phyloP scores from a whole-genome alignment of 2,888 invertebrate genomes.

The Boloria euphrosyne region DNA sequence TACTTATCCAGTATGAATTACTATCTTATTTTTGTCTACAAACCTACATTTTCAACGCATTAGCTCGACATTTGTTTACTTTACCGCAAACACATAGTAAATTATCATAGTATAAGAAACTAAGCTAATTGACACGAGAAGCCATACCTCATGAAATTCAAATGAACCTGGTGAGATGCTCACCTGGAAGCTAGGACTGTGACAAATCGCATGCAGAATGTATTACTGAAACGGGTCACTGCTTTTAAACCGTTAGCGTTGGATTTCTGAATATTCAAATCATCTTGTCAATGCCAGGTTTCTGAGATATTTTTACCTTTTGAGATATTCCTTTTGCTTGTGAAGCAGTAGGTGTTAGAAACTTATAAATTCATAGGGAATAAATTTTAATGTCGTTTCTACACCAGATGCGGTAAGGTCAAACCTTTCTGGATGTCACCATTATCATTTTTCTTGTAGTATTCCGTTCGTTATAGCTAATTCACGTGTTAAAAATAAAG shows the following conservation, averaged over 20 bases:
- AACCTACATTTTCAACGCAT: too few species aligned
- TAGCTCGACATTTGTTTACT: not conserved
- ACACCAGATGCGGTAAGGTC: too few species aligned
- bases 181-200: conserved; percentile 36
- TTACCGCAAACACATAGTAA: not conserved
- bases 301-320: conserved; percentile 12
- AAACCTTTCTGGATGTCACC: too few species aligned
- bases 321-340: not conserved
- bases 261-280: conserved; percentile 30
- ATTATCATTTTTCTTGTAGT: too few species aligned
- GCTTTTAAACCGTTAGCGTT: conserved; percentile 27
- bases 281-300: conserved; percentile 5
- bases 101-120: conserved; percentile 18
- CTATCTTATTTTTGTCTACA: too few species aligned
- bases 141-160: conserved; percentile 46
- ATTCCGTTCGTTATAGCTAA: too few species aligned
- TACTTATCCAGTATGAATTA: too few species aligned
- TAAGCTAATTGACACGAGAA: conserved; percentile 36
- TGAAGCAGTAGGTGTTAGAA: not conserved
- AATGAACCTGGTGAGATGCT: conserved; percentile 43
- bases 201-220: conserved; percentile 32
- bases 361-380: not conserved
- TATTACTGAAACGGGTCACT: conserved; percentile 26
- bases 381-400: too few species aligned
- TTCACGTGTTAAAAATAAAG: too few species aligned